Percentiles rank a stretch among this genome's conserved stretches.
phyloP scores from a whole-genome alignment of 2,797 vertebrate genomes.

The Tragopan temminckii region DNA sequence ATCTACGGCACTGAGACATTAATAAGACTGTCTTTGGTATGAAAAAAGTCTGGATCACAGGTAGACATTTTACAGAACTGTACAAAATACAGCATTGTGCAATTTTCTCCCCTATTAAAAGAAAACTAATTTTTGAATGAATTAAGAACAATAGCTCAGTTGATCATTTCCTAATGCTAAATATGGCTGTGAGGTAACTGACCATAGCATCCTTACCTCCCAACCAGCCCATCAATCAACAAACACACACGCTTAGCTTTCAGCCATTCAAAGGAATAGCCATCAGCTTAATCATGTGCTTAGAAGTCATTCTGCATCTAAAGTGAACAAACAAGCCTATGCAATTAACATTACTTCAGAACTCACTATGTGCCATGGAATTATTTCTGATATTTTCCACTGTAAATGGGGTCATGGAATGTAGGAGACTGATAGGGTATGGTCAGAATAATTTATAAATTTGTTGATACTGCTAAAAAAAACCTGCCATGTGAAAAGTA shows the following conservation, averaged over 20 bases:
- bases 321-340: not conserved
- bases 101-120: not conserved
- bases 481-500: not conserved
- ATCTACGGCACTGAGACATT: slow-evolving; percentile 40
- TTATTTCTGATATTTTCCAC: not conserved
- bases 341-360: not conserved
- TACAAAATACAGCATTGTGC: not conserved
- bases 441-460: not conserved
- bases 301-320: not conserved
- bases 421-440: not conserved
- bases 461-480: not conserved
- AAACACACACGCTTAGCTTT: not conserved
- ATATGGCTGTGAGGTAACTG: not conserved
- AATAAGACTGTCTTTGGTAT: slow-evolving; percentile 40
- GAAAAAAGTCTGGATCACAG: not conserved
- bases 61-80: not conserved
- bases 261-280: not conserved
- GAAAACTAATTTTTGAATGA: not conserved
- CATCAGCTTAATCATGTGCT: not conserved
- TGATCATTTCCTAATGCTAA: not conserved
- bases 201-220: not conserved
- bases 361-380: not conserved
- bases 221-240: not conserved
- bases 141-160: not conserved
- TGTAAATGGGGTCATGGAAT: not conserved